A percentile compares a stretch with the other conserved stretches of the same genome.
Evolutionary conservation across 2,888 invertebrate genomes (phyloP).

Genomic region (Plagodis pulveraria): DNA sequence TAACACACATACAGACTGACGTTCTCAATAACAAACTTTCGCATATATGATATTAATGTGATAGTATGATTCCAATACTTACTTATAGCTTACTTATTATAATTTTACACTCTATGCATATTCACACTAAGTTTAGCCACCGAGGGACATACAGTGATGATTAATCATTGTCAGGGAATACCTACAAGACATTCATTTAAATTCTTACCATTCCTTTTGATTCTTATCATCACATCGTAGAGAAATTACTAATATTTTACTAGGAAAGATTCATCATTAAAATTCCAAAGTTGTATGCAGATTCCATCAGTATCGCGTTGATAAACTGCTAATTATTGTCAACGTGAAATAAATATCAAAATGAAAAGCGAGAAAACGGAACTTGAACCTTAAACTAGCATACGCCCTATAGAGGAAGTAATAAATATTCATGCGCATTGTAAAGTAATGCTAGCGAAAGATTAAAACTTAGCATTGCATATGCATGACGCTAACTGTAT

Average conservation of each 20-base stretch:
- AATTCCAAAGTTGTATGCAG: conserved; percentile 14
- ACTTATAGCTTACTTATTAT: no score
- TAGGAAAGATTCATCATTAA: conserved; percentile 11
- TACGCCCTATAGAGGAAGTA: conserved; percentile 11
- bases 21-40: no score
- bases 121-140: no score
- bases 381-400: conserved; percentile 7
- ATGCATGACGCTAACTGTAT: conserved; percentile 25
- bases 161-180: no score
- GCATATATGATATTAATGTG: no score
- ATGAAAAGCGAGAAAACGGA: conserved; percentile 1
- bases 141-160: no score
- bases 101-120: no score
- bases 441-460: conserved; percentile 15
- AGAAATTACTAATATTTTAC: conserved; percentile 9
- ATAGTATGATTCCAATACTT: no score
- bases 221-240: conserved; percentile 9
- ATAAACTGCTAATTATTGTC: conserved; percentile 17
- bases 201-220: not conserved
- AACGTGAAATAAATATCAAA: conserved; percentile 13
- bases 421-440: conserved; percentile 19
- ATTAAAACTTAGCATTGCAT: conserved; percentile 22
- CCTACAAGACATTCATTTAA: no score
- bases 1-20: no score
- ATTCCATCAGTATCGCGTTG: conserved; percentile 12